Evolutionary conservation across 2,888 invertebrate genomes (phyloP).

Genomic region (Archaeoteleia sp.): DNA sequence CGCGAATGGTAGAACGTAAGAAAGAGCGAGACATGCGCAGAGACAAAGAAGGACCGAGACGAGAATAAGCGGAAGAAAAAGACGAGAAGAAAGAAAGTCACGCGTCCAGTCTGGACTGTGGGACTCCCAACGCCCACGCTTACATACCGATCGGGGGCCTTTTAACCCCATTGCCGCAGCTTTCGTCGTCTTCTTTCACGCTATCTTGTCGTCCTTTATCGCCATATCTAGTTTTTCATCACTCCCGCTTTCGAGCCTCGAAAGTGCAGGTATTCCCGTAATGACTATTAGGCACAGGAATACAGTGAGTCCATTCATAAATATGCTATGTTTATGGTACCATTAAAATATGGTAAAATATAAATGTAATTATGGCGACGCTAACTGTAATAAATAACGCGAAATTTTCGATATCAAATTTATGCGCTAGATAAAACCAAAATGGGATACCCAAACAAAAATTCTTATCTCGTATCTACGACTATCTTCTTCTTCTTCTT

Average conservation of each 20-base stretch:
- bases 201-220: slow-evolving; percentile 29
- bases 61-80: slow-evolving; percentile 15
- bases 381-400: too few species aligned
- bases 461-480: slow-evolving; percentile 26
- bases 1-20: slow-evolving; percentile 23
- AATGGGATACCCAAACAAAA: slow-evolving; percentile 15
- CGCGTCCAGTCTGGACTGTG: slow-evolving; percentile 40
- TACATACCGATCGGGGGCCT: slow-evolving; percentile 51
- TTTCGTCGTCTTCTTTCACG: slow-evolving; percentile 62
- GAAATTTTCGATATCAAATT: too few species aligned
- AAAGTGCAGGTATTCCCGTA: too few species aligned
- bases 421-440: slow-evolving; percentile 20
- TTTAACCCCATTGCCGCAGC: slow-evolving; percentile 57
- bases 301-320: too few species aligned
- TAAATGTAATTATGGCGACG: too few species aligned
- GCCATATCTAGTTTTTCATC: slow-evolving; percentile 30
- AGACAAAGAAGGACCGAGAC: slow-evolving; percentile 9
- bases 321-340: too few species aligned
- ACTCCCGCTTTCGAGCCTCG: slow-evolving; percentile 14
- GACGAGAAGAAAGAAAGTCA: slow-evolving; percentile 37
- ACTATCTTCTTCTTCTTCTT: too few species aligned
- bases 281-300: too few species aligned
- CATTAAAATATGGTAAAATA: too few species aligned
- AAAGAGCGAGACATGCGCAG: background rate
- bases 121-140: slow-evolving; percentile 47